Evolutionary conservation across 2,113 vertebrate species (phyloP).

Genomic region (Danionella cerebrum): DNA sequence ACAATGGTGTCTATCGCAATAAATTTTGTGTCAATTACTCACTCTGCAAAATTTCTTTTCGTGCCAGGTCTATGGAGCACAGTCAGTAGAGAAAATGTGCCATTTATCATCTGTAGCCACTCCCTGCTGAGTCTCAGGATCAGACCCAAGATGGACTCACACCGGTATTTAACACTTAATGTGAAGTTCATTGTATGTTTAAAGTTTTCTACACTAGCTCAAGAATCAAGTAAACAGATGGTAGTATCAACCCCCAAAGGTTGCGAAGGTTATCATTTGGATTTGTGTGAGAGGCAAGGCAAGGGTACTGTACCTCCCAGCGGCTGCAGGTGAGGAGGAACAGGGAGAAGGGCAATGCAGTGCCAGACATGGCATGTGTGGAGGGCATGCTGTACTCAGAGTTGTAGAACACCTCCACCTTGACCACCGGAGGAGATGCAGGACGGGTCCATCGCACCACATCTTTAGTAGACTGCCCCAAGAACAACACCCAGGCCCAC

Average conservation of each 20-base stretch:
- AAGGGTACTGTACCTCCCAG: constrained; percentile 77
- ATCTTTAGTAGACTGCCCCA: constrained; percentile 97
- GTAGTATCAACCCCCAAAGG: too few relatives aligned
- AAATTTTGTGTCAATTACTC: too few relatives aligned
- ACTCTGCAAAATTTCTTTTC: too few relatives aligned
- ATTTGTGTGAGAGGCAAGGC: neutral
- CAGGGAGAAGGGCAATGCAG: constrained; percentile 83
- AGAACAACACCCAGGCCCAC: constrained; percentile 94
- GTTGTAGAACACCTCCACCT: constrained; percentile 97
- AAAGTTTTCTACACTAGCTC: too few relatives aligned
- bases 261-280: neutral
- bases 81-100: too few relatives aligned
- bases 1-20: too few relatives aligned
- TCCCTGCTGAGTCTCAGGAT: too few relatives aligned
- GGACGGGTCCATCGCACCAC: constrained; percentile 89
- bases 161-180: too few relatives aligned
- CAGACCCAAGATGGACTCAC: too few relatives aligned
- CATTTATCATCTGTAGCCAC: too few relatives aligned
- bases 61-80: too few relatives aligned
- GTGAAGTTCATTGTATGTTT: too few relatives aligned
- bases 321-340: constrained; percentile 85
- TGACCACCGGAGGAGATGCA: constrained; percentile 88
- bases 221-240: neutral
- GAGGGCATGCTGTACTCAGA: constrained; percentile 98
- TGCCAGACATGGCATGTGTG: constrained; percentile 96